Conservation (phyloP, 2,888 invertebrate genomes). For the Oscheius myriophilus region DNA sequence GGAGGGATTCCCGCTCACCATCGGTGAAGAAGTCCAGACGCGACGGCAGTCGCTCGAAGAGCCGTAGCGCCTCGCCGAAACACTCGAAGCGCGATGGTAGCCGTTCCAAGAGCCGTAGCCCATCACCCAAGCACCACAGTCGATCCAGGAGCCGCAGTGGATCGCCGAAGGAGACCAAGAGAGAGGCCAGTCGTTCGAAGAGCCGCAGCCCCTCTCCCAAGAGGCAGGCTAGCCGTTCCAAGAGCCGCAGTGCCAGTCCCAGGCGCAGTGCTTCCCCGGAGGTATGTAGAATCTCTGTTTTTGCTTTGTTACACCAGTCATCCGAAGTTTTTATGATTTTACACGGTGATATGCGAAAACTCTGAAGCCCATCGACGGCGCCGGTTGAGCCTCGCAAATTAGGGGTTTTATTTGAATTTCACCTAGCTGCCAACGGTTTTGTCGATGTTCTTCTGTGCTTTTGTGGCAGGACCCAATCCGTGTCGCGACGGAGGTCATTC, state of each 20-base stretch:
- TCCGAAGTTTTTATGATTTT: not conserved
- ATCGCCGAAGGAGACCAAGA: constrained; percentile 7
- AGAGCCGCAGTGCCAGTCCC: not conserved
- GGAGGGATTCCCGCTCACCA: constrained; percentile 14
- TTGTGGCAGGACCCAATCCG: no score
- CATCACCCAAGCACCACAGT: not conserved
- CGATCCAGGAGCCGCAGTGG: constrained; percentile 14
- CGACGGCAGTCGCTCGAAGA: constrained; percentile 31
- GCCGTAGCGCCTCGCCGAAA: constrained; percentile 6
- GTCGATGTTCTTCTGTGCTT: no score
- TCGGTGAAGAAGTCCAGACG: constrained; percentile 14
- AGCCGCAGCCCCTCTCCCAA: constrained; percentile 23
- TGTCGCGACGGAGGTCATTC: no score
- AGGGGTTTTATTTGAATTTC: no score
- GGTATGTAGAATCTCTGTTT: not conserved
- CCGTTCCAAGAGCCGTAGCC: constrained; percentile 4
- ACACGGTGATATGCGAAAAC: not conserved
- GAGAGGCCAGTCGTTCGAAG: constrained; percentile 6
- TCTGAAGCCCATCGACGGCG: no score
- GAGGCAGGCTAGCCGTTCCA: constrained; percentile 2
- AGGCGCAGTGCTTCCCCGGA: not conserved
- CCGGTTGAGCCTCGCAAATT: no score
- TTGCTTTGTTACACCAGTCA: not conserved
- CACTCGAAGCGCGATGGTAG: constrained; percentile 9
- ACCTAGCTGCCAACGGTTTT: no score